Conservation (phyloP, 2,888 invertebrate species). For the Dendrolimus houi region DNA sequence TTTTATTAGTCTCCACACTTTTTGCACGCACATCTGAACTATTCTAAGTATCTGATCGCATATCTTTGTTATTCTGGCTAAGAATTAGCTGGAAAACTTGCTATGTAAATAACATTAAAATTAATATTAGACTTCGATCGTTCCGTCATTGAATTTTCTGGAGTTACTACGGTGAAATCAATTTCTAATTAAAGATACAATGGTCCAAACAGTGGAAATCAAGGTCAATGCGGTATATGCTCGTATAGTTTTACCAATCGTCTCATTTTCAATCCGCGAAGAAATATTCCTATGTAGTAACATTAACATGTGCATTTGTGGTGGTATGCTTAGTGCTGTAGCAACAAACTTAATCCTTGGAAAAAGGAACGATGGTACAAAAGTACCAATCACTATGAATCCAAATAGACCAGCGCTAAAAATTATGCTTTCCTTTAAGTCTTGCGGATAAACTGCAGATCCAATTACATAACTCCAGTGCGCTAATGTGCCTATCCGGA, state of each 20-base stretch:
- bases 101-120: too few relatives aligned
- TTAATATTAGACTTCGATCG: not conserved
- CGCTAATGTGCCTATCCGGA: conserved; percentile 35
- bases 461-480: conserved; percentile 50
- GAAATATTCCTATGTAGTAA: conserved; percentile 29
- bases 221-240: conserved; percentile 32
- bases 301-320: conserved; percentile 45
- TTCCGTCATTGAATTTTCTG: conserved; percentile 4
- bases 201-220: conserved; percentile 35
- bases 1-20: conserved; percentile 4
- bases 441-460: conserved; percentile 26
- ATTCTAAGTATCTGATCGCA: not conserved
- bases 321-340: conserved; percentile 38
- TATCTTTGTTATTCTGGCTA: not conserved
- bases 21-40: not conserved
- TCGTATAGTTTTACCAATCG: conserved; percentile 26
- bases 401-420: conserved; percentile 28
- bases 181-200: conserved; percentile 19
- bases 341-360: conserved; percentile 33
- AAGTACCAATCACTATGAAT: conserved; percentile 28
- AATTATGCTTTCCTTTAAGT: conserved; percentile 19
- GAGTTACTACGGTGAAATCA: conserved; percentile 1
- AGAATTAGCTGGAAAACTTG: too few relatives aligned
- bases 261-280: conserved; percentile 21
- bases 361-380: conserved; percentile 31